A percentile compares a stretch with the other conserved stretches of the same genome.
Conservation (phyloP, 2,113 vertebrate genomes). For the Ictalurus furcatus region DNA sequence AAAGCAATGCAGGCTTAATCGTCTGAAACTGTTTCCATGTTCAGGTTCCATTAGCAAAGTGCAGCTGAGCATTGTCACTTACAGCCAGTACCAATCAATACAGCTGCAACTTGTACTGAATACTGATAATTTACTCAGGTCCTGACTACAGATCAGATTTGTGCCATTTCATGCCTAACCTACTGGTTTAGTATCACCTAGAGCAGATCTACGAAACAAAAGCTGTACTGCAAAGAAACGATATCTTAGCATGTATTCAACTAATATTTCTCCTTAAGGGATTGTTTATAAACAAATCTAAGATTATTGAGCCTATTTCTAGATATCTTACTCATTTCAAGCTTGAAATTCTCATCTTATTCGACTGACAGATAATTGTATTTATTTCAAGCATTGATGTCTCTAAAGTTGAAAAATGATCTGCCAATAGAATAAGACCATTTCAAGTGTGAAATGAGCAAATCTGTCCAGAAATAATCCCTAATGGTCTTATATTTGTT, state of each 20-base stretch:
- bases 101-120: neutral
- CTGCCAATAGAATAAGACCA: neutral
- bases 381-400: neutral
- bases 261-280: neutral
- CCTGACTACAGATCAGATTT: neutral
- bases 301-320: neutral
- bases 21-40: slow-evolving; percentile 28
- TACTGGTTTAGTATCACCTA: neutral
- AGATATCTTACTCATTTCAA: neutral
- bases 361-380: neutral
- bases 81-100: slow-evolving; percentile 30
- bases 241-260: neutral
- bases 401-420: neutral
- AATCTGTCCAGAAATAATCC: neutral
- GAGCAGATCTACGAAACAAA: neutral
- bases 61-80: slow-evolving; percentile 37
- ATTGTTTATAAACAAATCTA: neutral
- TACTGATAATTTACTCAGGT: neutral
- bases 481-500: neutral
- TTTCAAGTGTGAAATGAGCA: neutral
- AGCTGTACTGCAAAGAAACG: neutral
- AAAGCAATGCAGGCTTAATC: slow-evolving; percentile 1
- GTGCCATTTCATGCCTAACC: neutral
- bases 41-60: slow-evolving; percentile 46
- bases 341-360: neutral